Base-by-base conservation (phyloP, 2,888 invertebrate genomes). In the Drosophila neonasuta region DNA sequence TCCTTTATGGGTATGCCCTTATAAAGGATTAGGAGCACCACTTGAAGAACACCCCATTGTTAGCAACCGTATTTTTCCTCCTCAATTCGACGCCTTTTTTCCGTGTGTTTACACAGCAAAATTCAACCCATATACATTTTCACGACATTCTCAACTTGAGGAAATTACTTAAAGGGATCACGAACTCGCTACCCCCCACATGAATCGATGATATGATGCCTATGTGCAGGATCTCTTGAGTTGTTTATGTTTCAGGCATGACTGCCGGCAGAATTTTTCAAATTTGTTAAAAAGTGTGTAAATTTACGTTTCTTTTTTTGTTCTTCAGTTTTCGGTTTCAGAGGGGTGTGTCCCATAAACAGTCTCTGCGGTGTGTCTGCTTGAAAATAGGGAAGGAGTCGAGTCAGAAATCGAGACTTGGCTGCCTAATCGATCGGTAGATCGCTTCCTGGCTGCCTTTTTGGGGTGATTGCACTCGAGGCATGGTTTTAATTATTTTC, bases 91-190 rank as follows among this genome's bases (percentile, higher is more conserved):
- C 70, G 77, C 74, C 79, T 77, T 75, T 84, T 13, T 87, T 82
- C 80, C 79, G 78, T 84, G 80, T 86, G 82, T 86, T 86, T 87
- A 84, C 86, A 79, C 77, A 79, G 77, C 68, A 74, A 80, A 80
- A 79, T 61, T 54, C 79, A 75, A 69, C 80, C 79, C 87, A 80
- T 78, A 78, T 74, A 63, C 20, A 64, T 78, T 68, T 71, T 55
- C 80, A 79, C 68, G 71, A 76, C 83, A 81, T 83, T 76, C 79
- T 67, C 67, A 59, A 58, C 72, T 75, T 49, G 77, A 81, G 78
- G 80, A 83, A 86, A 83, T 83, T 86, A 86, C 79, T 76, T 86
- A 86, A 86, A 86, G 67, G 83, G 83, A 83, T 83, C 86, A 86
- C 86, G 86, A 80, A 74, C 85, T 29, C 48, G 10, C 48, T 41